Base-by-base conservation (phyloP, 2,888 invertebrate genomes). In the Xylocampa areola region DNA sequence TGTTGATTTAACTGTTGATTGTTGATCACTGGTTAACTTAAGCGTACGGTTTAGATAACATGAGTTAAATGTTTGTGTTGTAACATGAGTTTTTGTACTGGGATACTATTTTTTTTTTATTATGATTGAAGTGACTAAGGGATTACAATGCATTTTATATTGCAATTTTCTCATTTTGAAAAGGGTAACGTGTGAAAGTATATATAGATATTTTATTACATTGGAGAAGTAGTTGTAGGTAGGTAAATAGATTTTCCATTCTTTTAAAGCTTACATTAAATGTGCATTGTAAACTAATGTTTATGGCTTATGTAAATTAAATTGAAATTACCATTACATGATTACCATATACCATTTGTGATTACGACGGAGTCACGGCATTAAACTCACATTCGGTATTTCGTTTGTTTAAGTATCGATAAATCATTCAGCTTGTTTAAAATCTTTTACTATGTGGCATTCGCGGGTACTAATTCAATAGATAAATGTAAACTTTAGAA, bases 271-370 rank as follows among this genome's bases (percentile, higher is more conserved):
- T 4, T 5, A 39, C 39, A 19, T 75, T 67, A 51, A 14, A 39
- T 17, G 30, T 45, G 25, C 17, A 52, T 33, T 61, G 40, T 55
- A 66, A 73, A 70, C 55, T 7, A 73, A 53, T 51, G 53, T 69
- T 73, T 65, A 69, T 53, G 16, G 54, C 40, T 36, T 52, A 63
- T 67, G 62, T 68, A 69, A 75, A 68, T 62, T 35, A 54, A 48
- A 37, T 47, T 55, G 60, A 55, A 69, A 69, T 66, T 73, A 55
- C 47, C 58, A 53, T 57, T 57, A 54, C 40, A 59, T 50, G 59
- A 68, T 75, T 73, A 75, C 68, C 72, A 75, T 76, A 76, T 63
- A 63, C 66, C 60, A 73, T 69, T 63, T 67, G 58, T 61, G 73
- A 76, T 73, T 58, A 55, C 57, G 52, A 45, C 30, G 52, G 51